These are phyloP conservation scores for Sinella curviseta DNA, from an alignment of 1,140 invertebrate species.

Conservation along the genomic window DNA sequence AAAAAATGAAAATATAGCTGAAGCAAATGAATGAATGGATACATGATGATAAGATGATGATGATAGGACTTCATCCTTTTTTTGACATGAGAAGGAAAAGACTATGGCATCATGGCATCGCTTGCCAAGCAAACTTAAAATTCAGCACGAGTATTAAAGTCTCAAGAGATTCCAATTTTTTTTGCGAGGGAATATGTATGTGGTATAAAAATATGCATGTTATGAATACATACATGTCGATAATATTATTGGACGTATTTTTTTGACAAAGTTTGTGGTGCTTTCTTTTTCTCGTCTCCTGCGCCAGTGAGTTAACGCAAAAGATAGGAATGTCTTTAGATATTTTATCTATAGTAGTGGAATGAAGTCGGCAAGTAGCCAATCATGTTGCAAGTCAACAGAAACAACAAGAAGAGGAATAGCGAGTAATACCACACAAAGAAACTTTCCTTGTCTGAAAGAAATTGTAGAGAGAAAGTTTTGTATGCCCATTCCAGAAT, in stretches of 20 bases:
- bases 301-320: too few species aligned
- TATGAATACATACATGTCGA: too few species aligned
- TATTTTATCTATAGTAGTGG: neutral
- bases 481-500: too few species aligned
- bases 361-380: slow-evolving; percentile 8
- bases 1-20: too few species aligned
- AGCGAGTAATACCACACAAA: neutral
- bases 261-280: neutral
- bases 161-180: neutral
- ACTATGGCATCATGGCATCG: neutral
- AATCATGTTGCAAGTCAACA: neutral
- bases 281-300: neutral
- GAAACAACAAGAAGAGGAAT: neutral
- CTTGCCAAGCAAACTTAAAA: slow-evolving; percentile 9
- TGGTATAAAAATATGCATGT: too few species aligned
- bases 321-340: too few species aligned
- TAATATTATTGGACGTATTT: too few species aligned
- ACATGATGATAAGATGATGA: too few species aligned
- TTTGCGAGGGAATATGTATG: neutral
- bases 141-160: neutral
- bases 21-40: too few species aligned
- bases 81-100: too few species aligned
- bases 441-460: neutral
- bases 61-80: too few species aligned
- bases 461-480: neutral